A percentile compares a stretch with the other conserved stretches of the same genome.
phyloP scores from a whole-genome alignment of 2,888 invertebrate genomes.

The Agriotes lineatus region DNA sequence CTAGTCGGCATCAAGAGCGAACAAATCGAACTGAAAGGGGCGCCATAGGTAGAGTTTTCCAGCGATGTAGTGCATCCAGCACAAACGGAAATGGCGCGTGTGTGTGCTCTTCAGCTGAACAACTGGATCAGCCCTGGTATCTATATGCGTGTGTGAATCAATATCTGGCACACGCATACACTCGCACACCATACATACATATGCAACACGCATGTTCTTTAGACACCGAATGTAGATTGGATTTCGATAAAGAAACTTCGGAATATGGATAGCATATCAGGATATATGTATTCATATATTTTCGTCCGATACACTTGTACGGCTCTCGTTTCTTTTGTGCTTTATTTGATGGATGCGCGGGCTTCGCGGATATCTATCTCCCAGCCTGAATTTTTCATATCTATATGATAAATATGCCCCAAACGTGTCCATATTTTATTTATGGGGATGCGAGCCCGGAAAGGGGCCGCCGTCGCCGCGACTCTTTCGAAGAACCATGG shows the following conservation, averaged over 20 bases:
- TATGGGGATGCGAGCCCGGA: slow-evolving; percentile 1
- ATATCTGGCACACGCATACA: slow-evolving; percentile 57
- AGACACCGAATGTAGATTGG: slow-evolving; percentile 52
- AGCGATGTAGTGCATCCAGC: slow-evolving; percentile 44
- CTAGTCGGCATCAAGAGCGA: slow-evolving; percentile 43
- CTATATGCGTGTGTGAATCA: slow-evolving; percentile 58
- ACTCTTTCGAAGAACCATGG: not conserved
- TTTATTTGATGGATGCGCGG: slow-evolving; percentile 46
- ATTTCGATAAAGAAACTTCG: slow-evolving; percentile 53
- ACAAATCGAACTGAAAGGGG: slow-evolving; percentile 51
- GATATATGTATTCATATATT: slow-evolving; percentile 46
- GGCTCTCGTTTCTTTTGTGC: slow-evolving; percentile 40
- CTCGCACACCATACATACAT: slow-evolving; percentile 48
- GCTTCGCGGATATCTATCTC: slow-evolving; percentile 33
- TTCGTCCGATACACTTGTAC: slow-evolving; percentile 41
- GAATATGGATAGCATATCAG: slow-evolving; percentile 43
- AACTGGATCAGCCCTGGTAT: slow-evolving; percentile 55
- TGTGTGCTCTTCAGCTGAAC: slow-evolving; percentile 48
- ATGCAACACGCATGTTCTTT: slow-evolving; percentile 57
- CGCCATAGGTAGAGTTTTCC: slow-evolving; percentile 51
- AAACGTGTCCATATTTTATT: slow-evolving; percentile 38
- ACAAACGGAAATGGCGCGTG: slow-evolving; percentile 44
- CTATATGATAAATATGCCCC: slow-evolving; percentile 42
- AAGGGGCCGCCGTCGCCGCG: not conserved
- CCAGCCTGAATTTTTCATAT: slow-evolving; percentile 39